Percentiles rank a stretch among this genome's conserved stretches.
Evolutionary conservation across 2,113 vertebrate genomes (phyloP).

Genomic region (Oxyruncus cristatus): DNA sequence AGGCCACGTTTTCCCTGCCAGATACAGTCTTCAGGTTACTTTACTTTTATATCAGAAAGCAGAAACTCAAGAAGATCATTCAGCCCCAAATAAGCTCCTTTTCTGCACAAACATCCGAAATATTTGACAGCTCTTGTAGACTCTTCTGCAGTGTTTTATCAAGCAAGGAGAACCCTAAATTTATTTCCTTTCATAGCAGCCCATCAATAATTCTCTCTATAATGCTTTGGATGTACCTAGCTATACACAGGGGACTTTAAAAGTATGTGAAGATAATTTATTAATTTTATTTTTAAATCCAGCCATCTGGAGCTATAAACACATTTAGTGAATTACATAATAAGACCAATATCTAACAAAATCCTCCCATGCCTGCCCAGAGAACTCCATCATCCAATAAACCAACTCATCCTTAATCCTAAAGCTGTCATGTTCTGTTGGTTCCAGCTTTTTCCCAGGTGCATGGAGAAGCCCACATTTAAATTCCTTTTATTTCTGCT

Average conservation of each 20-base stretch:
- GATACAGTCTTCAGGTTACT: neutral
- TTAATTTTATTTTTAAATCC: conserved; percentile 55
- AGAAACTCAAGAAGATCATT: neutral
- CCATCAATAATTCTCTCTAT: neutral
- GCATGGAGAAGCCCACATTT: neutral
- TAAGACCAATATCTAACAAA: conserved; percentile 12
- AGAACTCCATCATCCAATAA: neutral
- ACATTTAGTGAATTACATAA: conserved; percentile 3
- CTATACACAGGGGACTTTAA: neutral
- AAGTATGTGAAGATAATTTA: conserved; percentile 21
- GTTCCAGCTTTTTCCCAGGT: neutral
- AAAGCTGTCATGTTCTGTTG: neutral
- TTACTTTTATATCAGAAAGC: neutral
- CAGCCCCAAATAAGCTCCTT: neutral
- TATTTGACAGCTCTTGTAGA: neutral
- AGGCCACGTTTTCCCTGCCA: neutral
- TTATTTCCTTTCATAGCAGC: neutral
- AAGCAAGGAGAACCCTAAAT: neutral
- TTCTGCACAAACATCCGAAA: neutral
- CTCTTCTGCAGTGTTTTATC: neutral
- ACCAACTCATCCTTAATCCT: neutral
- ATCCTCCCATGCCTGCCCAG: neutral
- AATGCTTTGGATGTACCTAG: neutral
- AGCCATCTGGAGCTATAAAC: conserved; percentile 27
- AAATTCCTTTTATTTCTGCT: neutral